Evolutionary conservation across 2,113 vertebrate genomes (phyloP), one percentile per base, ranked within the genome.

Genomic region (Erythrocebus patas): DNA sequence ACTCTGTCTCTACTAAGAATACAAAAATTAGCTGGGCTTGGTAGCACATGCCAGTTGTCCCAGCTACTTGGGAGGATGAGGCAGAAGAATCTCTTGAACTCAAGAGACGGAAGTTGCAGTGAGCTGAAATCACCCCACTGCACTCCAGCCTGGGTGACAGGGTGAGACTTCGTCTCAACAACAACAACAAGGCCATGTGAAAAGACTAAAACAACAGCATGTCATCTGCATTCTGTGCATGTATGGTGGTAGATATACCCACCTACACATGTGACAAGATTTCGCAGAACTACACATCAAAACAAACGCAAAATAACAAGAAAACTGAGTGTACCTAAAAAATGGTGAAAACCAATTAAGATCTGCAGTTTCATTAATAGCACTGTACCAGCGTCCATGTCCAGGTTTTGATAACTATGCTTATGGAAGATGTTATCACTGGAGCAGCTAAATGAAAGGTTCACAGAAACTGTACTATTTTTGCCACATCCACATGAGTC

Each of bases 311-410:
- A 75, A 59, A 59, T 59, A 59, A 52, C 45, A 87, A 48, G 40
- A n/a, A n/a, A 61, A 66, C 6, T 1, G 0, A 59, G 1, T 40
- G 8, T 25, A 32, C 4, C 4, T 3, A 8, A 43, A 81, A 79
- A 38, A 61, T 0, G 5, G 57, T 25, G 22, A 78, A 79, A 89
- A 32, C 43, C 52, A 30, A 40, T 9, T 4, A 32, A 59, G 4
- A 35, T 20, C 38, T 76, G 25, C 6, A 32, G 40, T 48, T 10
- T 52, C 5, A 50, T 27, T 14, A 59, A 59, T 25, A 59, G 57
- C 22, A 43, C 30, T 14, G 20, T 13, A 27, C 32, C 20, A n/a
- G 48, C 0, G 13, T 27, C 43, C 6, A 2, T 25, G 35, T 35
- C 72, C 66, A 35, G 55, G 55, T 25, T 85, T 68, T 70, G 43